These are phyloP conservation scores for Gari tellinella DNA, from an alignment of 2,888 invertebrate species.

Conservation along the genomic window DNA sequence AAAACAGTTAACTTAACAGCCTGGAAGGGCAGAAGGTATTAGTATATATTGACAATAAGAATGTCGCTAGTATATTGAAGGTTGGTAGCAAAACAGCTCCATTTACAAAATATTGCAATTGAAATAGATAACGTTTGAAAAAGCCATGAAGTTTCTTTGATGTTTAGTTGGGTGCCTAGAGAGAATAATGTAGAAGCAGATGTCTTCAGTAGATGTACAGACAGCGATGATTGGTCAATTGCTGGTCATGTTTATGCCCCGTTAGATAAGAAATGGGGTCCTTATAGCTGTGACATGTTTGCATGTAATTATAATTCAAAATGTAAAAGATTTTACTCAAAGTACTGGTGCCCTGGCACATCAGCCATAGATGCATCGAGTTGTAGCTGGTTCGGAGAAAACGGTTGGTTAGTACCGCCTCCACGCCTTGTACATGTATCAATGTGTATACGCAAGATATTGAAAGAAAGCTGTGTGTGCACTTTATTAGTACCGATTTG, in stretches of 20 bases:
- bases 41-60: slow-evolving; percentile 38
- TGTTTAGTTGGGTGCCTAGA: slow-evolving; percentile 23
- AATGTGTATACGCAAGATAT: slow-evolving; percentile 10
- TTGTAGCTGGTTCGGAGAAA: slow-evolving; percentile 1
- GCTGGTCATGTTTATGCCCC: background rate
- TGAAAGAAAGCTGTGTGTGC: background rate
- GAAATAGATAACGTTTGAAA: slow-evolving; percentile 27
- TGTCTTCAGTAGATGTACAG: slow-evolving; percentile 22
- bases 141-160: slow-evolving; percentile 8
- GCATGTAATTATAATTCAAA: slow-evolving; percentile 22
- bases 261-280: slow-evolving; percentile 5
- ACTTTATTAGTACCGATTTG: slow-evolving; percentile 7
- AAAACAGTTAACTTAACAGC: background rate
- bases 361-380: slow-evolving; percentile 6
- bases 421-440: slow-evolving; percentile 3
- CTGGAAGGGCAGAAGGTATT: slow-evolving; percentile 21
- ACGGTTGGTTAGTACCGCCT: slow-evolving; percentile 30
- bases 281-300: slow-evolving; percentile 5
- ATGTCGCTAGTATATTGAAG: slow-evolving; percentile 26
- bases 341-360: slow-evolving; percentile 20
- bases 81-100: slow-evolving; percentile 38
- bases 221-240: slow-evolving; percentile 20
- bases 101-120: slow-evolving; percentile 32
- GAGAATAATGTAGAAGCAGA: slow-evolving; percentile 23
- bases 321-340: slow-evolving; percentile 22